Percentiles rank a stretch among this genome's conserved stretches.
phyloP scores from a whole-genome alignment of 1,140 invertebrate genomes.

The Coenobita brevimanus region DNA sequence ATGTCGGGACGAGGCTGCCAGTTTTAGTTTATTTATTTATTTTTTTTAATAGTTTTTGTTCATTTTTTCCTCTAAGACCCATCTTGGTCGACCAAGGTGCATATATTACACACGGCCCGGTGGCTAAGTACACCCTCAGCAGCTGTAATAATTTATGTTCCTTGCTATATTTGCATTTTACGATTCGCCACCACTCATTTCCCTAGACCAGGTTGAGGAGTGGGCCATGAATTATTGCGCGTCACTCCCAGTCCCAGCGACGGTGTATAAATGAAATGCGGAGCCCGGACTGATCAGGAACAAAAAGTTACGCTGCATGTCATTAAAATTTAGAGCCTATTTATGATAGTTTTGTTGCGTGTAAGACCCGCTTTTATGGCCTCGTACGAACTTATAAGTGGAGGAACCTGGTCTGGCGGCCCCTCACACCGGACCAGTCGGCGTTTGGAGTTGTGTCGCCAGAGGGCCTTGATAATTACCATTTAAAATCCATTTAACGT shows the following conservation, averaged over 20 bases:
- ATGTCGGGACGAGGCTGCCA: background rate
- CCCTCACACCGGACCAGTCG: background rate
- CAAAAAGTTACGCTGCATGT: slow-evolving; percentile 60
- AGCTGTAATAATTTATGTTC: slow-evolving; percentile 55
- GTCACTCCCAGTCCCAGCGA: background rate
- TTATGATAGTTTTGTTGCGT: slow-evolving; percentile 66
- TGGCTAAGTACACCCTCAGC: slow-evolving; percentile 38
- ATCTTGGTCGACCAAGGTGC: slow-evolving; percentile 10
- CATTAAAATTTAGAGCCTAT: slow-evolving; percentile 64
- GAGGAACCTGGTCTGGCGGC: background rate
- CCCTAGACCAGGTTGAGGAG: background rate
- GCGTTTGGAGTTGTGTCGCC: slow-evolving; percentile 1
- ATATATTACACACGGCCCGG: slow-evolving; percentile 38
- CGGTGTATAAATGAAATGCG: slow-evolving; percentile 42
- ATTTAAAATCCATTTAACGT: slow-evolving; percentile 39
- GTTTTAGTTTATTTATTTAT: background rate
- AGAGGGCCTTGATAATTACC: slow-evolving; percentile 38
- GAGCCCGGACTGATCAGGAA: slow-evolving; percentile 47
- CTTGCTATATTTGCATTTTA: slow-evolving; percentile 60
- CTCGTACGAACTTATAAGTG: slow-evolving; percentile 43
- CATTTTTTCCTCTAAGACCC: background rate
- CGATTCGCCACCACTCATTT: slow-evolving; percentile 38
- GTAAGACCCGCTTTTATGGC: slow-evolving; percentile 60
- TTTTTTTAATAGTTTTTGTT: background rate
- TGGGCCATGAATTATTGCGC: background rate